phyloP scores from a whole-genome alignment of 1,140 invertebrate genomes.

The Apis mellifera region DNA sequence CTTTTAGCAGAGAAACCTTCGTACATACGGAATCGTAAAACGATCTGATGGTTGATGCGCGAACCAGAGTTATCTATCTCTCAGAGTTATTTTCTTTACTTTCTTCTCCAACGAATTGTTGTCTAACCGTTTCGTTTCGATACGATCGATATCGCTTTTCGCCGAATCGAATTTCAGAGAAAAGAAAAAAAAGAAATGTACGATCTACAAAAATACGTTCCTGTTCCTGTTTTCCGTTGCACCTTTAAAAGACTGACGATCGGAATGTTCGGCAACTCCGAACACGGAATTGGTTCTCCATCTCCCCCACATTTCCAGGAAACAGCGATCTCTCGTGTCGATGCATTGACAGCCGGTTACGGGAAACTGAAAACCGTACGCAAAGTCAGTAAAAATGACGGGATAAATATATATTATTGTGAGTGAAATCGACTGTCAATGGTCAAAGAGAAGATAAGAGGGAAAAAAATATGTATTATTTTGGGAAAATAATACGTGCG shows the following conservation, averaged over 20 bases:
- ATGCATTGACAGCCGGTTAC: background rate
- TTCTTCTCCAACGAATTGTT: background rate
- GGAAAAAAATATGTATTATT: background rate
- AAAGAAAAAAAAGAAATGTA: background rate
- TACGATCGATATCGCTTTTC: background rate
- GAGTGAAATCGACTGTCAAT: background rate
- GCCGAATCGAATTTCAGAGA: background rate
- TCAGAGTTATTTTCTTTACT: background rate
- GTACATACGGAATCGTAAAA: background rate
- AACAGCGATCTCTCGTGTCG: constrained; percentile 8
- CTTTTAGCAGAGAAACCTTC: constrained; percentile 22
- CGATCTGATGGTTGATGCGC: background rate
- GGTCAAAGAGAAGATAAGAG: background rate
- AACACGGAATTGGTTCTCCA: background rate
- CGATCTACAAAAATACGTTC: background rate
- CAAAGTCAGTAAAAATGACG: background rate
- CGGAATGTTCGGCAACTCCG: background rate
- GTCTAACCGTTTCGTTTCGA: background rate
- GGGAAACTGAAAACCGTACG: background rate
- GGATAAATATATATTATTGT: background rate
- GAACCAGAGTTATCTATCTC: background rate
- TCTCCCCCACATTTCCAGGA: background rate
- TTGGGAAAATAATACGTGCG: background rate
- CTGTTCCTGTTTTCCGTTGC: no score
- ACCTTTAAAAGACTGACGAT: constrained; percentile 1